Conservation (phyloP, 1,140 invertebrate species). For the Dreissena rostriformis region DNA sequence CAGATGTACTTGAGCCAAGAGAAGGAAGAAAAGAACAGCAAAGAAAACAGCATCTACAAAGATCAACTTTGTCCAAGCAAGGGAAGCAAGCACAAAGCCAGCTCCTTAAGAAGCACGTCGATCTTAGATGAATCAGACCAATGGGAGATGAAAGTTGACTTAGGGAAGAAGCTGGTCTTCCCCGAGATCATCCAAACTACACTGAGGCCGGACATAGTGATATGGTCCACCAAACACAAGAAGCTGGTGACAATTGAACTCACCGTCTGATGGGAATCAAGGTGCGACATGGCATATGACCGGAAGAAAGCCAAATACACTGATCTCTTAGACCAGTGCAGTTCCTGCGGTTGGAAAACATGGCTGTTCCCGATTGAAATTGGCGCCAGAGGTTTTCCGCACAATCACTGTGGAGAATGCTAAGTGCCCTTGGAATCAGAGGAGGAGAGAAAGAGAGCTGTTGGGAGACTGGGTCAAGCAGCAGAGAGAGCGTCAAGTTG, state of each 20-base stretch:
- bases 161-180: constrained; percentile 41
- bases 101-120: not conserved
- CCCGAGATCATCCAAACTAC: constrained; percentile 28
- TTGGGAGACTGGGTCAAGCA: not conserved
- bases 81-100: not conserved
- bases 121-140: not conserved
- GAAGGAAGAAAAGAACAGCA: constrained; percentile 1
- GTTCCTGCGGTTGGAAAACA: not conserved
- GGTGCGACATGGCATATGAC: not conserved
- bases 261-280: not conserved
- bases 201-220: constrained; percentile 5
- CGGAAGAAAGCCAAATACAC: not conserved
- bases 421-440: not conserved
- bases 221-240: not conserved
- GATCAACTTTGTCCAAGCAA: constrained; percentile 1
- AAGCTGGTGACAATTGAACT: not conserved
- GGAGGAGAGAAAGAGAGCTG: not conserved
- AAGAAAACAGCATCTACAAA: no score
- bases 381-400: not conserved
- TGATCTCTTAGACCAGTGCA: not conserved
- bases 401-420: not conserved
- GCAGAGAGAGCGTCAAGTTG: not conserved
- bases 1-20: constrained; percentile 16
- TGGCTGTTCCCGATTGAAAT: constrained; percentile 2
- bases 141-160: constrained; percentile 35